Base-by-base conservation (phyloP, 1,140 invertebrate genomes). In the Scaptomyza pallida region DNA sequence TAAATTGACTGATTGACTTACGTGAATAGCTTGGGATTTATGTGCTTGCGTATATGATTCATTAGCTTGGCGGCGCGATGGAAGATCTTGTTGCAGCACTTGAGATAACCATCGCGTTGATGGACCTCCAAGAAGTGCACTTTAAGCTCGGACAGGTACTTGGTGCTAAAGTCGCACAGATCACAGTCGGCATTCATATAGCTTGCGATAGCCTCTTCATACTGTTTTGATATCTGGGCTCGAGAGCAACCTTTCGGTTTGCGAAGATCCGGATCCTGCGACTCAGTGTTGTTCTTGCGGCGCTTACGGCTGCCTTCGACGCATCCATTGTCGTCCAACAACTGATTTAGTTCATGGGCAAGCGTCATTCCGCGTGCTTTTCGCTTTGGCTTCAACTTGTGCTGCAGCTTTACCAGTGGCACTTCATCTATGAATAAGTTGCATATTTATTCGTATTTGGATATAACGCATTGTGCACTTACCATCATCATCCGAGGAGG, bases 11-110 rank as follows among this genome's bases (percentile, higher is more conserved):
- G 4, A n/a, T 37, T n/a, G 33, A 37, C 33, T 8, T 19, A 91
- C 89, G 83, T 91, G 26, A 89, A 91, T 16, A 82, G 74, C 30
- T 89, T 86, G 47, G 89, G 89, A 60, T 91, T 89, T 16, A 83
- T 57, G 50, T 91, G 89, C 57, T 88, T 90, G 47, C 88, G 75
- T 33, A 91, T 72, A 59, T 91, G 89, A 26, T 91, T 86, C 65
- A 89, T 81, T 1, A 89, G 79, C 30, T 89, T 89, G 41, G 72
- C 74, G 5, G 79, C 68, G 16, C 83, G 72, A n/a, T 62, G 67
- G 26, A 85, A 91, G 23, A 75, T 59, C 59, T 79, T 91, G 45
- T 82, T 75, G 56, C 89, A 91, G 50, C 89, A 91, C 37, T 89
- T 90, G 5, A 90, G 72, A 63, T 88, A 90, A 9, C 78, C 78